Base-by-base conservation (phyloP, 2,888 invertebrate species). In the Chrysolina americana region DNA sequence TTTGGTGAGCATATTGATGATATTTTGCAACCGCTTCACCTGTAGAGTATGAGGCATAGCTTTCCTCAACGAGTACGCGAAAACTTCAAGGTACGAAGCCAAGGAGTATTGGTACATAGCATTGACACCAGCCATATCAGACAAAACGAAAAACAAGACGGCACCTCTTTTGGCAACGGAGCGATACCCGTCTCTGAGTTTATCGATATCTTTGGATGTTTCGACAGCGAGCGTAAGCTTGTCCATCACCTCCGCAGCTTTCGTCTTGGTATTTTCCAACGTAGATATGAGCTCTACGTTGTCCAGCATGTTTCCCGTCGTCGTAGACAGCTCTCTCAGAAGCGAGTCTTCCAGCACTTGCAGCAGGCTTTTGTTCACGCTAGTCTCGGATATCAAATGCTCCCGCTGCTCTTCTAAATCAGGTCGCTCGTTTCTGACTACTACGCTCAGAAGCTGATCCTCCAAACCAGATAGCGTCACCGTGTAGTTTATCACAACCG, bases 41-140 rank as follows among this genome's bases (percentile, higher is more conserved):
- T 97, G 87, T n/a, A 94, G 91, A 1, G 94, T 92, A 85, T 97
- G 95, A 0, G 96, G 95, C 85, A 95, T 89, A 4, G 96, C 94
- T 87, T 95, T 96, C 73, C 93, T 92, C 68, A 98, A 88, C 0
- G 97, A 95, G 85, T 91, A 94, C 0, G 92, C 90, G 84, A 97
- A 98, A 1, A 97, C 75, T 79, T 95, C 94, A 41, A 97, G 89
- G 83, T 97, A 98, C 0, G 96, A 93, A 1, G 92, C 92, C 71
- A 98, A 89, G 0, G 97, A 96, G 87, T 97, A 97, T 84, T 98
- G 97, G 85, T 98, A 98, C 97, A 98, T 98, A 48, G 92, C 89
- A 87, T 96, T 96, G 3, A 98, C 95, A 0, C 91, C 91, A 0
- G 96, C 94, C 96, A 98, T 95, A 85, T 97, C 96, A 0, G 96